Evolutionary conservation across 2,888 invertebrate genomes (phyloP).

Genomic region (Podabrus alpinus): DNA sequence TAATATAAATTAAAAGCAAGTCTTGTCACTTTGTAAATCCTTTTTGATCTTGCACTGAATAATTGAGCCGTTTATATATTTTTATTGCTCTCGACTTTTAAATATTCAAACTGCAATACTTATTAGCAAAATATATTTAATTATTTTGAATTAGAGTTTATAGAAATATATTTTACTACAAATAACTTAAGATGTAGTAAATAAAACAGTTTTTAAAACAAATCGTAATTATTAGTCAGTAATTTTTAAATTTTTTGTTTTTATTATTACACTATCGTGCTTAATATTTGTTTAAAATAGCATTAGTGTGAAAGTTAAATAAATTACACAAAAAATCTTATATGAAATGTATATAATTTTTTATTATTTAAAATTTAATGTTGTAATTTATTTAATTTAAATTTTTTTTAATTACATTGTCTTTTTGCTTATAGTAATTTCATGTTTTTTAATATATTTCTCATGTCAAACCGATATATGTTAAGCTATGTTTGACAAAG

Average conservation of each 20-base stretch:
- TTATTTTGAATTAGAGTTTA: not conserved
- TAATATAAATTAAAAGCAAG: not conserved
- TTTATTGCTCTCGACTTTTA: not conserved
- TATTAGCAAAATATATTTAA: not conserved
- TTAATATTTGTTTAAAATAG: conserved; percentile 26
- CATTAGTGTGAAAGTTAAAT: conserved; percentile 25
- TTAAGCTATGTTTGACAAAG: conserved; percentile 26
- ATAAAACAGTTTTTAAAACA: not conserved
- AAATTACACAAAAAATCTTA: conserved; percentile 14
- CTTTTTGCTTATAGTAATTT: conserved; percentile 11
- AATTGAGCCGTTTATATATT: not conserved
- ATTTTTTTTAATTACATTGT: not conserved
- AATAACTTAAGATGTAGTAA: not conserved
- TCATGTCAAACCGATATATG: conserved; percentile 28
- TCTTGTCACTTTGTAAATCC: not conserved
- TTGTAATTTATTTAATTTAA: conserved; percentile 28
- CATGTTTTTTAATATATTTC: conserved; percentile 16
- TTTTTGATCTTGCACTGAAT: not conserved
- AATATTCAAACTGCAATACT: not conserved
- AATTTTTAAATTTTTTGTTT: conserved; percentile 26
- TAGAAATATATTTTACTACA: not conserved
- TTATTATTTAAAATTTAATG: conserved; percentile 1
- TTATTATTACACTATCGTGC: conserved; percentile 25
- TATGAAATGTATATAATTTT: conserved; percentile 10
- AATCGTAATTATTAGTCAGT: conserved; percentile 1